Base-by-base conservation (phyloP, 2,113 vertebrate genomes). In the Lepisosteus oculatus region DNA sequence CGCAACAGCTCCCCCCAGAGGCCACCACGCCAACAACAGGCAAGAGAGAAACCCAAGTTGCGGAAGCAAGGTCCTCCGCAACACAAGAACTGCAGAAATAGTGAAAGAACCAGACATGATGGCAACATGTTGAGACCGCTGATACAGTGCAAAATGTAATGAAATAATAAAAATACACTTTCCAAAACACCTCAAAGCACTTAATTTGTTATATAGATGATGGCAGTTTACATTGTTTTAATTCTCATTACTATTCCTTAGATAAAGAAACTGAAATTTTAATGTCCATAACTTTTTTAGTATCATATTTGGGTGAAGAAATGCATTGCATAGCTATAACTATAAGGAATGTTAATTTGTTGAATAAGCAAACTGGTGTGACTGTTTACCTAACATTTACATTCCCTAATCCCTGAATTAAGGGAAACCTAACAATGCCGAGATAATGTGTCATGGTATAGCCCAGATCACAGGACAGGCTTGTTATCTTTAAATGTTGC, bases 1-100 rank as follows among this genome's bases (percentile, higher is more conserved):
- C 75, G 74, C 83, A 89, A 85, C 78, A 89, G 80, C 76, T 78
- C 84, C 77, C 84, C 83, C 86, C 86, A 65, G 79, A 87, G 87
- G 84, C 69, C 63, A 76, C 70, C 69, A 29, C 43, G 47, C 65
- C 55, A 77, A 73, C 74, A 73, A 71, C 55, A 64, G 63, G 65
- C 67, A 72, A 69, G 6, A 64, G 64, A 15, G 61, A 63, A 69
- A 69, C 51, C 43, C 47, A 73, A 61, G 67, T 72, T 61, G 3
- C 44, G n/a, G 56, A 3, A 59, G 29, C 29, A 29, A 29, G 29
- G 29, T 29, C 29, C 1, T 29, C 29, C 1, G 29, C 29, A 29
- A 29, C 2, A 2, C 2, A 29, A 29, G 29, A 29, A 29, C 29
- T 29, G 29, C 29, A 29, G 29, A 29, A 29, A 29, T 29, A 29